Evolutionary conservation across 2,113 vertebrate species (phyloP).

Genomic region (Syngnathus typhle): DNA sequence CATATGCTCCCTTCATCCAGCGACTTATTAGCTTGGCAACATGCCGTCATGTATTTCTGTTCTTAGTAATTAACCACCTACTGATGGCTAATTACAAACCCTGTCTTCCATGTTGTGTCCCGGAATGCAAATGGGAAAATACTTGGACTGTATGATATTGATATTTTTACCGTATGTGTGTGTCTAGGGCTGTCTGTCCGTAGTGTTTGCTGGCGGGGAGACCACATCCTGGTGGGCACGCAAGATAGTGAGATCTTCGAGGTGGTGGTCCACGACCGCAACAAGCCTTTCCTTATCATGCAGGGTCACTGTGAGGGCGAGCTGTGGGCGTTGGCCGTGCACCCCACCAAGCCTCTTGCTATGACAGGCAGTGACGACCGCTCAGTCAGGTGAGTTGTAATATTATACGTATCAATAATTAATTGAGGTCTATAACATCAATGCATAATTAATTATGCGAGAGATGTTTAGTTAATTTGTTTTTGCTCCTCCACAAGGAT

Average conservation of each 20-base stretch:
- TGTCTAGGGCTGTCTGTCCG: constrained; percentile 87
- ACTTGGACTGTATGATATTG: not conserved
- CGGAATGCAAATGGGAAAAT: not conserved
- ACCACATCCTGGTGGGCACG: constrained; percentile 95
- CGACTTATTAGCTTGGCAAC: constrained; percentile 33
- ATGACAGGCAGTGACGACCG: constrained; percentile 97
- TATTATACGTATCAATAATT: not conserved
- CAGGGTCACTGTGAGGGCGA: constrained; percentile 98
- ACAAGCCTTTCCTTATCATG: constrained; percentile 98
- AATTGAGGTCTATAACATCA: not conserved
- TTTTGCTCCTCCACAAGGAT: constrained; percentile 70
- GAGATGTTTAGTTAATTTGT: not conserved
- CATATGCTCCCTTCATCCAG: constrained; percentile 47
- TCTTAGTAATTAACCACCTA: constrained; percentile 14
- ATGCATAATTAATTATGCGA: not conserved
- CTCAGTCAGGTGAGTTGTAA: constrained; percentile 83
- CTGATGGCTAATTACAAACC: constrained; percentile 32
- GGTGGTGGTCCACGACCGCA: constrained; percentile 96
- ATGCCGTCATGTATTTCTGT: constrained; percentile 32
- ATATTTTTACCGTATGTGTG: constrained; percentile 19
- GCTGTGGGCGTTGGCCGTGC: constrained; percentile 95
- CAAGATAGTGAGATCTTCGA: constrained; percentile 99
- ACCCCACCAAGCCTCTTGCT: constrained; percentile 93
- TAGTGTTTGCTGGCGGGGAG: constrained; percentile 96
- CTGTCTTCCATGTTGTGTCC: constrained; percentile 30